These are phyloP conservation scores for Gastracanthus pulcherrimus DNA, from an alignment of 2,888 invertebrate genomes.

Conservation along the genomic window DNA sequence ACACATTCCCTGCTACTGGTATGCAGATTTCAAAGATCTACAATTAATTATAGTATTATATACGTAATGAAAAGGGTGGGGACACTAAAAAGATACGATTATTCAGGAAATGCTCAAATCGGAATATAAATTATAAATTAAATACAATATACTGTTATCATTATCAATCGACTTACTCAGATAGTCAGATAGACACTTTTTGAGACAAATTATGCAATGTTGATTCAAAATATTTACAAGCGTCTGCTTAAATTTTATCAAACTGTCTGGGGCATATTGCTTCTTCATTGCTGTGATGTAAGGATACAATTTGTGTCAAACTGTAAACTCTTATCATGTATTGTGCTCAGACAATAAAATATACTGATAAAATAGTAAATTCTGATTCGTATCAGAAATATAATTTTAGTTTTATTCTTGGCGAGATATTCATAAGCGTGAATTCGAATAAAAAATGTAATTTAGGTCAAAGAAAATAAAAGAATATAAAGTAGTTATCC, in stretches of 20 bases:
- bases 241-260: conserved; percentile 9
- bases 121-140: no score
- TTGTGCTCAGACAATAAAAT: not conserved
- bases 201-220: conserved; percentile 14
- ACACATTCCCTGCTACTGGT: no score
- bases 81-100: not conserved
- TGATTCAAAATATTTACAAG: conserved; percentile 10
- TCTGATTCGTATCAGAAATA: no score
- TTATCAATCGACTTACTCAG: not conserved
- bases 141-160: no score
- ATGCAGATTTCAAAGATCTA: no score
- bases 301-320: conserved; percentile 13
- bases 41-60: no score
- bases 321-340: conserved; percentile 8
- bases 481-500: not conserved
- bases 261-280: not conserved
- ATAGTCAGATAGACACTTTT: not conserved
- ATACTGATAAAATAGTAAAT: not conserved
- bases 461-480: not conserved
- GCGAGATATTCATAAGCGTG: no score
- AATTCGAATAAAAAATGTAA: not conserved
- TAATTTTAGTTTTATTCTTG: no score
- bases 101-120: no score
- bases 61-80: no score
- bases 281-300: not conserved